Percentiles rank a stretch among this genome's conserved stretches.
These are phyloP conservation scores for Lissonota sp. DNA, from an alignment of 2,888 invertebrate genomes.

Conservation along the genomic window DNA sequence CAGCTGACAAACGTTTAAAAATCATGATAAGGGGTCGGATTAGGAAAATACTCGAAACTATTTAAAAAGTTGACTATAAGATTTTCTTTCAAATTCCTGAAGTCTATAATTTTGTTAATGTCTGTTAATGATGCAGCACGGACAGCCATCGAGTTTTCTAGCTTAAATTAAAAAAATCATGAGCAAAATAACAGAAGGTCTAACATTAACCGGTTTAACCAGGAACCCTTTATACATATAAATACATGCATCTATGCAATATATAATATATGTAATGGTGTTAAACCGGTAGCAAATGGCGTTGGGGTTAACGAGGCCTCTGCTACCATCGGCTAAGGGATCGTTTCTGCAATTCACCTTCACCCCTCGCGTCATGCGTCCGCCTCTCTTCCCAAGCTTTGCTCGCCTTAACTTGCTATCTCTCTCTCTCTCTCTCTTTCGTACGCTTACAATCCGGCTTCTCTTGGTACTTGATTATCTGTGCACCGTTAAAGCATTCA, in stretches of 20 bases:
- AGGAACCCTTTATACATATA: not conserved
- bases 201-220: too few species aligned
- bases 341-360: constrained; percentile 82
- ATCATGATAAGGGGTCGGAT: too few species aligned
- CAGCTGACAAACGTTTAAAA: too few species aligned
- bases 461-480: constrained; percentile 79
- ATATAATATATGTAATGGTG: constrained; percentile 21
- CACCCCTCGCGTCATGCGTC: constrained; percentile 69
- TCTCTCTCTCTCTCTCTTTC: constrained; percentile 19
- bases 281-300: constrained; percentile 50
- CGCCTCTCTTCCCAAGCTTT: constrained; percentile 31
- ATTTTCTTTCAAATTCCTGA: too few species aligned
- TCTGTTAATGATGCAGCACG: too few species aligned
- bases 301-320: constrained; percentile 60
- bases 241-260: not conserved
- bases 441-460: constrained; percentile 38
- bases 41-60: too few species aligned
- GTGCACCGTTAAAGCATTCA: constrained; percentile 80
- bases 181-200: too few species aligned
- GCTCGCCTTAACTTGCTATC: constrained; percentile 41
- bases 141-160: too few species aligned
- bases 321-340: constrained; percentile 58
- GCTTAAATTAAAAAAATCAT: too few species aligned
- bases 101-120: too few species aligned
- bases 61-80: too few species aligned